A percentile compares a stretch with the other conserved stretches of the same genome.
These are phyloP conservation scores for Spodoptera frugiperda DNA, from an alignment of 1,140 invertebrate genomes.

Conservation along the genomic window DNA sequence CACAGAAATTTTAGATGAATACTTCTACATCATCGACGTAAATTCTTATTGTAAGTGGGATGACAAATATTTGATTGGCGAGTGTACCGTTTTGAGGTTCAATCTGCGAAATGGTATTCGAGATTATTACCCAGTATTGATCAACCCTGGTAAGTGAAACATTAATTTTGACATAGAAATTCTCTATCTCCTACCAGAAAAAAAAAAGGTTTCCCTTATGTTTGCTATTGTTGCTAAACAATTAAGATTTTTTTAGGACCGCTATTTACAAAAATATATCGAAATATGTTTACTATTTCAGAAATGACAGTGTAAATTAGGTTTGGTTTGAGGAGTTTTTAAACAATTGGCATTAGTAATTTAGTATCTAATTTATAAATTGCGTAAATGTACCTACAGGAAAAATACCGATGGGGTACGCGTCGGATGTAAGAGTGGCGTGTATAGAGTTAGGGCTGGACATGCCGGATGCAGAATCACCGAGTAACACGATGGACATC, in stretches of 20 bases:
- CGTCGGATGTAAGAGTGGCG: constrained; percentile 78
- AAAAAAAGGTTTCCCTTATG: no score
- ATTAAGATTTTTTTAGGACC: no score
- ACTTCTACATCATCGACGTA: constrained; percentile 75
- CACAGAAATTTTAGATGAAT: constrained; percentile 62
- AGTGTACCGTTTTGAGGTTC: constrained; percentile 80
- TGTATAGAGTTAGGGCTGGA: constrained; percentile 85
- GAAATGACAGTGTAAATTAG: no score
- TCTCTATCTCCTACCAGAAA: no score
- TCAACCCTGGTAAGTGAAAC: constrained; percentile 80
- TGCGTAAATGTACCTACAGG: constrained; percentile 57
- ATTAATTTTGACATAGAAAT: constrained; percentile 31
- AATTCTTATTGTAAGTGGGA: constrained; percentile 66
- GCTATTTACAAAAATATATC: no score
- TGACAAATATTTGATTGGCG: constrained; percentile 64
- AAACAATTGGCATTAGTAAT: no score
- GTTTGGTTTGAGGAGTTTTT: no score
- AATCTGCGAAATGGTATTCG: constrained; percentile 84
- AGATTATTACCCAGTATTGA: constrained; percentile 83
- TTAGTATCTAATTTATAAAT: no score
- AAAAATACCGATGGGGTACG: constrained; percentile 85
- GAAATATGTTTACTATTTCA: no score
- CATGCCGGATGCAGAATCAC: constrained; percentile 67
- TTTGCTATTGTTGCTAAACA: no score
- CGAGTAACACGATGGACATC: constrained; percentile 70